Conservation (phyloP, 2,113 vertebrate genomes). For the Sinocyclocheilus anophthalmus region DNA sequence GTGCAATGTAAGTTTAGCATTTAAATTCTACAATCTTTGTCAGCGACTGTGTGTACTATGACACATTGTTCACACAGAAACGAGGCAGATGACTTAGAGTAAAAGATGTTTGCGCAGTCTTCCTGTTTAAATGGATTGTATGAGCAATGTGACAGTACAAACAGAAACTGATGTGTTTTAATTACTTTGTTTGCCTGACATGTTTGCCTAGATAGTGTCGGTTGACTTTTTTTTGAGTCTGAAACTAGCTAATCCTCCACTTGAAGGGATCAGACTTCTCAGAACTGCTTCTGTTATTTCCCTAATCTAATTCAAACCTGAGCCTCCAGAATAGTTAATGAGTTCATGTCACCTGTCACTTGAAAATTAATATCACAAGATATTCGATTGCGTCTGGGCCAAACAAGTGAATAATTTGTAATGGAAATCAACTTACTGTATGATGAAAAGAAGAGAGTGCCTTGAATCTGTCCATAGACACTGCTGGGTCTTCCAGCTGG, state of each 20-base stretch:
- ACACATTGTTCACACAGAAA: conserved; percentile 7
- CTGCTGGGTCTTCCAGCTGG: not conserved
- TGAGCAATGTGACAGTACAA: not conserved
- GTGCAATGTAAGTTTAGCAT: not conserved
- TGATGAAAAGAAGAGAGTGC: not conserved
- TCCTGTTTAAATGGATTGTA: not conserved
- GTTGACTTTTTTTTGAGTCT: not conserved
- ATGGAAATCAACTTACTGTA: not conserved
- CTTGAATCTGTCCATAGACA: not conserved
- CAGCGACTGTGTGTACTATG: not conserved
- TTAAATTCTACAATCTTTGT: not conserved
- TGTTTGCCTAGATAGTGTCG: conserved; percentile 8
- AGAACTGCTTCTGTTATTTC: not conserved
- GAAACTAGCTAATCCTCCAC: conserved; percentile 13
- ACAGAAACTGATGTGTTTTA: conserved; percentile 9
- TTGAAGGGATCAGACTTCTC: conserved; percentile 10
- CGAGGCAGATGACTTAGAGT: not conserved
- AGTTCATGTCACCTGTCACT: not conserved
- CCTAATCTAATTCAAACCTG: not conserved
- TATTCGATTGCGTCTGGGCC: not conserved
- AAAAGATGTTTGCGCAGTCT: not conserved
- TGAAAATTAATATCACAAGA: not conserved
- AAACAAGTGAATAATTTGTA: not conserved
- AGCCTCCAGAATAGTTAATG: not conserved
- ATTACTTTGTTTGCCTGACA: conserved; percentile 5